Base-by-base conservation (phyloP, 1,140 invertebrate species). In the Tyrophagus putrescentiae region DNA sequence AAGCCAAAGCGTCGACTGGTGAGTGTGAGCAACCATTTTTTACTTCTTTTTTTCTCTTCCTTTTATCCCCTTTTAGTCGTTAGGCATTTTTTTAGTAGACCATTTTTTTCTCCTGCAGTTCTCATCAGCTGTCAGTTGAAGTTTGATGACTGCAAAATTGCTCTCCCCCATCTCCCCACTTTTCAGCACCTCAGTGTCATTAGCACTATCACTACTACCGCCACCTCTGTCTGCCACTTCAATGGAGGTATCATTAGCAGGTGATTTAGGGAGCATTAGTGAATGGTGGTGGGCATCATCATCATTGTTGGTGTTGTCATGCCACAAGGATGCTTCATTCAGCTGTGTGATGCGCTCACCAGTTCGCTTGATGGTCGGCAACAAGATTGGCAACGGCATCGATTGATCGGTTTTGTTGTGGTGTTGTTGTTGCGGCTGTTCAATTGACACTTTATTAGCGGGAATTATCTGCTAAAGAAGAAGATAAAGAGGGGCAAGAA, bases 1-100 rank as follows among this genome's bases (percentile, higher is more conserved):
- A 83, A 82, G 67, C 77, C 80, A 64, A 67, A 79, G 65, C 70
- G 77, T 64, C 68, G 77, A 66, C 66, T 78, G 72, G 76, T 78
- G 63, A 73, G 72, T 68, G 53, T 63, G 25, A 50, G 45, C 21
- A 18, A 42, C 18, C 18, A 21, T 42, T 42, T 42, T 42, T 50
- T 50, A 28, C 32, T 23, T 11, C 5, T 45, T 45, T 50, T 50
- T n/a, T 50, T 50, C 2, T 50, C 2, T 1, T 23, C 25, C 18
- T 42, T 42, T 42, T 45, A 45, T 50, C 27, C 45, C 27, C 21
- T 39, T 39, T 13, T 39, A 39, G n/a, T 39, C 11, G n/a, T 39
- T 11, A 39, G 11, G 36, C 11, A 13, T 11, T 13, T 39, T n/a
- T 13, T 39, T 39, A 13, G 36, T 39, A 13, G n/a, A n/a, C 11